Base-by-base conservation (phyloP, 2,797 vertebrate genomes). In the Bradypodion ventrale region DNA sequence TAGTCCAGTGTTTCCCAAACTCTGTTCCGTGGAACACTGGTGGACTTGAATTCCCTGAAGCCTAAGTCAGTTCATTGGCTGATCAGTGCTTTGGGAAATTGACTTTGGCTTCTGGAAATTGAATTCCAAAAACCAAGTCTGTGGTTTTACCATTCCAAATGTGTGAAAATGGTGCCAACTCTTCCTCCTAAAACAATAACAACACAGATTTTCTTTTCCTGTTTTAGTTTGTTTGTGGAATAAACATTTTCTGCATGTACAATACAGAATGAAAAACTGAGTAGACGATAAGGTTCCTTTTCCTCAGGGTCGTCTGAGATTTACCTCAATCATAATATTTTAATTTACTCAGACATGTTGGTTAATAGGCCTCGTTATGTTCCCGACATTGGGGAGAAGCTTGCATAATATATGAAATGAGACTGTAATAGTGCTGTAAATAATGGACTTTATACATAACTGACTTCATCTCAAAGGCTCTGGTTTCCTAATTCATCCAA, bases 361-460 rank as follows among this genome's bases (percentile, higher is more conserved):
- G 35, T 87, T 89, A 87, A 89, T 76, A 84, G 85, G 25, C 13
- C 83, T 80, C 69, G 46, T 27, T 80, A 82, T 35, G 82, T 84
- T 91, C 75, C 75, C 83, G 66, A 88, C 78, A 27, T 85, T 85
- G 40, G 29, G 42, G 49, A 81, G 56, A 85, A 46, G 7, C 40
- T 90, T 85, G 40, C 82, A 7, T 86, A 85, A 87, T 68, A 90
- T 77, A 85, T 85, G 72, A 89, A 52, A 72, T 73, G 10, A n/a
- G 77, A 32, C 69, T n/a, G 88, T 83, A 81, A 90, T 80, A 5
- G 32, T 81, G 52, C 7, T 83, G 85, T 88, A 90, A 91, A 92
- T 86, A 87, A 90, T 88, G 44, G 74, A 78, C 63, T 89, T 91
- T 86, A 78, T 86, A 86, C 7, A 40, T 87, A 92, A 90, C 87